Base-by-base conservation (phyloP, 2,888 invertebrate genomes). In the Neocrepidodera transversa region DNA sequence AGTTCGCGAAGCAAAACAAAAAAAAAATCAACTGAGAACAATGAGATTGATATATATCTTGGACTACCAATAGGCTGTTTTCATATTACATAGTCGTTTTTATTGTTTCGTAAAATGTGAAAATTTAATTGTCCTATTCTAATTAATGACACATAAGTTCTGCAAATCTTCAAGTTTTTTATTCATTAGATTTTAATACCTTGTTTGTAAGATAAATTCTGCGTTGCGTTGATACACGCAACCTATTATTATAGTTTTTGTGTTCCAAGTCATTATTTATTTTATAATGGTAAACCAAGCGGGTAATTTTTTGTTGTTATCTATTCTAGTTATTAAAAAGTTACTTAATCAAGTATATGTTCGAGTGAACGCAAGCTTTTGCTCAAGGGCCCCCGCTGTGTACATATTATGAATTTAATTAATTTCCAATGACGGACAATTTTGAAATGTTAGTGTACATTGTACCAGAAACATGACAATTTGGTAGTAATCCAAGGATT, bases 351-450 rank as follows among this genome's bases (percentile, higher is more conserved):
- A 11, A 45, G 16, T 42, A 13, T n/a, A n/a, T 42, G 42, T 26
- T 26, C 14, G 26, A 45, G 18, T 23, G 26, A 45, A 20, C 26
- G 45, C 45, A 16, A 26, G 45, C 26, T 14, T 45, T 26, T 13
- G 45, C 45, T 28, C 45, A 13, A 14, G 45, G 45, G 45, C 14
- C 28, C 14, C 45, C 23, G 5, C 28, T 13, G 28, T 8, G 45
- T 14, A 45, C 10, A 20, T 43, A 7, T 30, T 30, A 52, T 52
- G 43, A 36, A 52, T 43, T 43, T 52, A 52, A 52, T 52, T 42
- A 20, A 30, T 17, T 43, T 42, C 52, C 42, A 32, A 52, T 52
- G 52, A 52, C 52, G 18, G 38, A 52, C 52, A 13, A 32, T n/a
- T 32, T 32, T 32, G 4, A 11, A 28, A 3, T 28, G 6, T n/a